Conservation (phyloP, 2,797 vertebrate genomes). For the Myotis daubentonii region DNA sequence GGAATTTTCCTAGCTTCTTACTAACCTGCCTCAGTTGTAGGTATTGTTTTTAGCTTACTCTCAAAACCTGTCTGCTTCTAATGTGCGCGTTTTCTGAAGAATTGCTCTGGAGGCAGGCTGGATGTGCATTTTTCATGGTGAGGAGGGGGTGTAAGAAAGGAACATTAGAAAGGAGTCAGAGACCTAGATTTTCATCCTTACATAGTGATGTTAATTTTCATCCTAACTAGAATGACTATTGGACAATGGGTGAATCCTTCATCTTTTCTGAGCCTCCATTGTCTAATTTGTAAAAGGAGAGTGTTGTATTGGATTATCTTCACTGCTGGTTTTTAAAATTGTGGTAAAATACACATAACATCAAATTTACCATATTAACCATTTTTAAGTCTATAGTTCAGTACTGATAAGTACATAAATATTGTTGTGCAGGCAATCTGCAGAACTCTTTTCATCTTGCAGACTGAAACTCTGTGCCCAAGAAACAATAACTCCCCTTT, state of each 20-base stretch:
- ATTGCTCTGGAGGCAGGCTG: not conserved
- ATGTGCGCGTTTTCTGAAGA: not conserved
- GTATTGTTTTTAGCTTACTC: not conserved
- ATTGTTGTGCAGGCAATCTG: not conserved
- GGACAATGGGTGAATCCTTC: not conserved
- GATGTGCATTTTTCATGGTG: rapidly evolving
- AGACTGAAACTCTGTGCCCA: not conserved
- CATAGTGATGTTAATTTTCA: too few relatives aligned
- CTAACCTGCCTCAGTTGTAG: not conserved
- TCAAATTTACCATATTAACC: not conserved
- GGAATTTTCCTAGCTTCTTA: not conserved
- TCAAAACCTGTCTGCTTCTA: not conserved
- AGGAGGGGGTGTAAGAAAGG: not conserved
- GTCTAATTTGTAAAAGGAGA: not conserved
- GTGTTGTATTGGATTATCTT: not conserved
- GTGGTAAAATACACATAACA: not conserved
- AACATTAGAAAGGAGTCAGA: not conserved
- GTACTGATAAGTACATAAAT: not conserved
- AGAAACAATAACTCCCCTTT: too few relatives aligned
- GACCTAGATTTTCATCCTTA: not conserved
- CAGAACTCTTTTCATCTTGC: not conserved
- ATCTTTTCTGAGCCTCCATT: not conserved
- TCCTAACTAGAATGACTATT: not conserved
- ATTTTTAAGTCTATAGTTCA: not conserved
- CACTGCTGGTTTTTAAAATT: not conserved